A percentile compares a stretch with the other conserved stretches of the same genome.
phyloP scores from a whole-genome alignment of 2,888 invertebrate species.

The Euclidia mi region DNA sequence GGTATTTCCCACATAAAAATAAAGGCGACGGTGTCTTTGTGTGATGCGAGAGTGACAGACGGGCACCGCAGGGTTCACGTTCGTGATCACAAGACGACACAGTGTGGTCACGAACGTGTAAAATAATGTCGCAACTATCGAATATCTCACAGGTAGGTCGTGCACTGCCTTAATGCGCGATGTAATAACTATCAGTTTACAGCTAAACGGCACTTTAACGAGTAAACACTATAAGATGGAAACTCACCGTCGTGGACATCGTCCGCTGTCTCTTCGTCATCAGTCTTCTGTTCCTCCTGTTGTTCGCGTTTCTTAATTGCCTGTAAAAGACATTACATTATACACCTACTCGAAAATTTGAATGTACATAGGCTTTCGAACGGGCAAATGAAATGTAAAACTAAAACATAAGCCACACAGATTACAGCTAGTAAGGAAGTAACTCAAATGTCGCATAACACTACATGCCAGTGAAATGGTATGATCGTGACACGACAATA shows the following conservation, averaged over 20 bases:
- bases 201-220: slow-evolving; percentile 10
- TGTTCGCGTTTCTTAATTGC: slow-evolving; percentile 86
- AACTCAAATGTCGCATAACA: slow-evolving; percentile 61
- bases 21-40: slow-evolving; percentile 69
- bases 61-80: slow-evolving; percentile 66
- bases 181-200: slow-evolving; percentile 32
- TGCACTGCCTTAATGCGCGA: slow-evolving; percentile 49
- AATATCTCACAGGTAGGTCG: slow-evolving; percentile 69
- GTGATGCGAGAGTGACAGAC: slow-evolving; percentile 73
- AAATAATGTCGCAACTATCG: slow-evolving; percentile 78
- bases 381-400: slow-evolving; percentile 57
- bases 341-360: slow-evolving; percentile 43
- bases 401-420: slow-evolving; percentile 60
- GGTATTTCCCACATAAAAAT: slow-evolving; percentile 74
- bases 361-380: slow-evolving; percentile 12
- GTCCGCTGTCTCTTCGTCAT: slow-evolving; percentile 78
- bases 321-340: slow-evolving; percentile 69
- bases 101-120: slow-evolving; percentile 83
- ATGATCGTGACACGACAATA: slow-evolving; percentile 73
- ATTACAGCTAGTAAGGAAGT: slow-evolving; percentile 62
- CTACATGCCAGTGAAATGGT: slow-evolving; percentile 68
- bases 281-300: slow-evolving; percentile 82
- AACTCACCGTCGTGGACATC: slow-evolving; percentile 84
- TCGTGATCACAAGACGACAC: slow-evolving; percentile 72
- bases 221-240: slow-evolving; percentile 5